A percentile compares a stretch with the other conserved stretches of the same genome.
phyloP scores from a whole-genome alignment of 2,888 invertebrate species.

The Ophion ellenae region DNA sequence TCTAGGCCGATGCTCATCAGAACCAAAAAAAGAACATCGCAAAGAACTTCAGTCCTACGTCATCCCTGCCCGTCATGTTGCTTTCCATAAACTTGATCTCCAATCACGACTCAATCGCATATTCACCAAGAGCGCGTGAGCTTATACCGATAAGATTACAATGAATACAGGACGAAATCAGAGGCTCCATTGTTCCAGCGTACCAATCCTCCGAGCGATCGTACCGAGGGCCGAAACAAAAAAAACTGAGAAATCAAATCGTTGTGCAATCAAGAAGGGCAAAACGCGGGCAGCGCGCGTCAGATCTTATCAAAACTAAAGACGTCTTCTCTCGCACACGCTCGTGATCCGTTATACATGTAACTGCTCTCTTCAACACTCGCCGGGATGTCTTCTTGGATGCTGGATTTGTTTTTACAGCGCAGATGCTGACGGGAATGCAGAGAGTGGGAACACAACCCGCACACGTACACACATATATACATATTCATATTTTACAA shows the following conservation, averaged over 20 bases:
- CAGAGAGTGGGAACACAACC: conserved; percentile 38
- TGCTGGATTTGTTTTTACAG: conserved; percentile 60
- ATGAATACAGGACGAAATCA: conserved; percentile 28
- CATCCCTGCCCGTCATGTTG: too few relatives aligned
- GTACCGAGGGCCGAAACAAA: neutral
- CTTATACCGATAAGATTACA: conserved; percentile 17
- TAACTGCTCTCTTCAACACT: conserved; percentile 10
- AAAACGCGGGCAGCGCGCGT: neutral
- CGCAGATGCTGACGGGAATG: conserved; percentile 59
- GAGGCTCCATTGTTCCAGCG: conserved; percentile 27
- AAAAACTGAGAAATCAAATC: conserved; percentile 1
- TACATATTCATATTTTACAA: neutral
- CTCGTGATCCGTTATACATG: conserved; percentile 41
- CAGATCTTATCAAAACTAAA: conserved; percentile 58
- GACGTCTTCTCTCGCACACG: conserved; percentile 22
- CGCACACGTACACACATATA: conserved; percentile 7
- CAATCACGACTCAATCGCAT: neutral
- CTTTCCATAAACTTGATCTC: neutral
- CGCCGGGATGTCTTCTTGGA: conserved; percentile 28
- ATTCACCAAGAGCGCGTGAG: neutral
- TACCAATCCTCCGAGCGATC: conserved; percentile 17
- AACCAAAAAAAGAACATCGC: neutral
- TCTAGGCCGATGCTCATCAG: too few relatives aligned
- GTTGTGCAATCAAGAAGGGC: conserved; percentile 5
- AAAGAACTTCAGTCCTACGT: too few relatives aligned